Evolutionary conservation across 2,797 vertebrate genomes (phyloP), one percentile per base, ranked within the genome.

Genomic region (Epinephelus awoara): DNA sequence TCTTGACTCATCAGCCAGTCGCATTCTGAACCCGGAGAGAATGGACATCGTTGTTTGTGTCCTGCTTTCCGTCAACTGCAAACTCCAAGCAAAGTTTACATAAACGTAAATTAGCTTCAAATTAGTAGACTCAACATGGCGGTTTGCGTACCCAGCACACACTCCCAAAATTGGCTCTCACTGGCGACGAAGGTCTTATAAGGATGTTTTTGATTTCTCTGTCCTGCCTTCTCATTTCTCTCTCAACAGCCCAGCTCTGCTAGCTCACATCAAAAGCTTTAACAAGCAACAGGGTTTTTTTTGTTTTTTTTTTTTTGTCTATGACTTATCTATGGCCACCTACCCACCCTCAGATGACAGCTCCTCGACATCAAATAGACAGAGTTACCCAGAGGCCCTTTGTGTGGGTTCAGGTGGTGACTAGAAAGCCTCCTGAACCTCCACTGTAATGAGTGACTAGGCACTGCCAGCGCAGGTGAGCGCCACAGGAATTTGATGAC

Each of bases 351-450:
- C 61, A 80, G 88, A 88, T 89, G 90, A 91, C 90, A 85, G 88
- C 80, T 87, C 78, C 47, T 63, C 54, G n/a, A 95, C 93, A 91
- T 95, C 93, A 95, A 95, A 95, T 86, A 3, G 72, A 18, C 90
- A 84, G 82, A 85, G 85, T 89, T 92, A 86, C 90, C 90, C 85
- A 74, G 74, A 77, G 86, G 92, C 80, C 81, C 83, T 94, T 95
- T 95, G 92, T 92, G 89, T 85, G 85, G 90, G 83, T 86, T 93
- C 91, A 91, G 91, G 90, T 91, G 92, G 82, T 2, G 81, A 91
- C 83, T 80, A 66, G 73, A 88, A 78, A 88, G 78, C 85, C 84
- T 86, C 80, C 74, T 67, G 83, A 90, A 80, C 74, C 80, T 82
- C 29, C 1, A 2, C 77, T 63, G 80, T 93, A 94, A 93, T 93